Conservation (phyloP, 1,140 invertebrate genomes). For the Hycleus phaleratus region DNA sequence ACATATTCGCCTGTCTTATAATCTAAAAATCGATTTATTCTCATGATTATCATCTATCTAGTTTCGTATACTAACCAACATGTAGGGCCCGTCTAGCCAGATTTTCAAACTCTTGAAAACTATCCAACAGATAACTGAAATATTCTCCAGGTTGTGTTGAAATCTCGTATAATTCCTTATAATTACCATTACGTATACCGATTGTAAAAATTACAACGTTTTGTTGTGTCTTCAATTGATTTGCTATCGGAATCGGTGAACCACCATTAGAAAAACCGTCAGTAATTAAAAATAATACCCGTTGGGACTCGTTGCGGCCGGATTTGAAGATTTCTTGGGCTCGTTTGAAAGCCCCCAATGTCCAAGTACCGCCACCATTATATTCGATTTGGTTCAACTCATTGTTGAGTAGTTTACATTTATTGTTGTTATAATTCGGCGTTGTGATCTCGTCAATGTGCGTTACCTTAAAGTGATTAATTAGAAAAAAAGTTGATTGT, state of each 20-base stretch:
- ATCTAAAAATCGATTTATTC: conserved; percentile 43
- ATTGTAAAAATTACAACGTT: conserved; percentile 53
- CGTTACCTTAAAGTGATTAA: conserved; percentile 34
- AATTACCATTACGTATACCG: conserved; percentile 62
- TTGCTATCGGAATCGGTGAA: conserved; percentile 54
- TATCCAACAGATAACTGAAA: conserved; percentile 61
- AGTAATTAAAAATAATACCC: conserved; percentile 61
- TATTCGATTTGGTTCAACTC: conserved; percentile 55
- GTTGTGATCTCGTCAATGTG: conserved; percentile 57
- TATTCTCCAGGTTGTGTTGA: conserved; percentile 56
- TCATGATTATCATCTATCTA: neutral
- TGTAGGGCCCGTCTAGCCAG: conserved; percentile 61
- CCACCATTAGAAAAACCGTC: conserved; percentile 69
- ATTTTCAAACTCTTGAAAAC: conserved; percentile 65
- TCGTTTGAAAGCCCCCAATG: conserved; percentile 56
- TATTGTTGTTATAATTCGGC: conserved; percentile 46
- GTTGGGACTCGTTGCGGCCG: conserved; percentile 45
- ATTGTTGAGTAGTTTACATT: conserved; percentile 56
- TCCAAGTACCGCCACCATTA: conserved; percentile 61
- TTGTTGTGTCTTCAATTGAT: conserved; percentile 46
- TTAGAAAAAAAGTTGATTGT: neutral
- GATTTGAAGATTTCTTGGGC: conserved; percentile 55
- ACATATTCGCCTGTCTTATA: conserved; percentile 53
- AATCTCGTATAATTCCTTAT: conserved; percentile 57
- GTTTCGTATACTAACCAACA: conserved; percentile 45